Evolutionary conservation across 2,888 invertebrate genomes (phyloP).

Genomic region (Apodemia hepburni): DNA sequence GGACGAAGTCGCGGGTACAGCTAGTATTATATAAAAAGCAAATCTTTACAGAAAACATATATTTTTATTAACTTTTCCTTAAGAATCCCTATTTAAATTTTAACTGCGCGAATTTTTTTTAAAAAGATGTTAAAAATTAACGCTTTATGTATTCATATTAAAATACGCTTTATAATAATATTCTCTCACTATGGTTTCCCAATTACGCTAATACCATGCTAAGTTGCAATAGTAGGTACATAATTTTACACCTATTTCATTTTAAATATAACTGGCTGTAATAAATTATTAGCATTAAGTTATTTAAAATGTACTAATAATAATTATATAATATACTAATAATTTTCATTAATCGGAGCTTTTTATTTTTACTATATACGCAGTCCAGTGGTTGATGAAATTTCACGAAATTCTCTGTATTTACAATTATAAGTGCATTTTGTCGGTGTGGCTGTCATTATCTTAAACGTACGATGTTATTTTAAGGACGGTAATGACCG

Average conservation of each 20-base stretch:
- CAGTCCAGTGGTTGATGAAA: conserved; percentile 45
- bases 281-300: not conserved
- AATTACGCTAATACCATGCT: too few species aligned
- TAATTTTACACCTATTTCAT: not conserved
- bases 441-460: conserved; percentile 77
- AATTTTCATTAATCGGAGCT: conserved; percentile 18
- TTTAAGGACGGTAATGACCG: conserved; percentile 76
- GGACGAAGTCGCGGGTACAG: too few species aligned
- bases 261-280: not conserved
- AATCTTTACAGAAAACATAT: too few species aligned
- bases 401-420: conserved; percentile 76
- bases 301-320: not conserved
- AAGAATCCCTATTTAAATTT: too few species aligned
- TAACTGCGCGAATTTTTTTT: too few species aligned
- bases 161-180: too few species aligned
- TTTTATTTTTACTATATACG: not conserved
- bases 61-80: too few species aligned
- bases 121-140: too few species aligned
- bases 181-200: too few species aligned
- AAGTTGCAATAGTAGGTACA: too few species aligned
- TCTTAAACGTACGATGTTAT: conserved; percentile 80
- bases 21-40: too few species aligned
- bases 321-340: not conserved
- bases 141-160: not conserved
- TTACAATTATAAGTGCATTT: conserved; percentile 78